Evolutionary conservation across 2,888 invertebrate species (phyloP), one percentile per base, ranked within the genome.

Genomic region (Agrilus mali): DNA sequence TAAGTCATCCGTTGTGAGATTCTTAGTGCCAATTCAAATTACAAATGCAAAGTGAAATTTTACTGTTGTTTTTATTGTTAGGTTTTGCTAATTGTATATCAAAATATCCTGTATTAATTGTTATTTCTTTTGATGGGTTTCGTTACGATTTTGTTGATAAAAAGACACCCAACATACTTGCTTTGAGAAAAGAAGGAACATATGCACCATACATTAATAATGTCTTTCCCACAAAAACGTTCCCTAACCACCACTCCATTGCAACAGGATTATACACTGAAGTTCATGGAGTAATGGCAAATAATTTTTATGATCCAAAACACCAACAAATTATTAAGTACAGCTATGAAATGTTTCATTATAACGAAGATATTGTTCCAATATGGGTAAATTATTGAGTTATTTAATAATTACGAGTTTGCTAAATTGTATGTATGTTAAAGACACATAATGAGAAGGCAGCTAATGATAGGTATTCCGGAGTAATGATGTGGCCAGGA

Each of bases 401-500:
- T 31, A 17, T 22, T n/a, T 33, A 14, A 12, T 7, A 7, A 33
- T 16, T 16, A n/a, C 3, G 2, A 39, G 12, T 15, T 27, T 37
- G 10, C 42, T 38, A 34, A 40, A 38, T 44, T 37, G 31, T 38
- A 10, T 34, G 31, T 16, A 4, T 32, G 10, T 44, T 47, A 34
- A 50, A 78, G 78, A 72, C 70, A 7, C 55, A 74, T 50, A 78
- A 78, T 61, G 72, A 81, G 63, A 61, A 68, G 53, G 53, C 57
- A 12, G 72, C 69, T 7, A 53, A 60, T 7, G 68, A 66, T 17
- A 68, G 77, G 39, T 64, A 71, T 50, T 80, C 79, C 43, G 84
- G 80, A 1, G 68, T 71, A 4, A 72, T 80, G 67, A 81, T 82
- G 77, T 85, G 83, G 83, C 80, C 82, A 4, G 82, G 82, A 1